Evolutionary conservation across 2,797 vertebrate genomes (phyloP), one percentile per base, ranked within the genome.

Genomic region (Novumbra hubbsi): DNA sequence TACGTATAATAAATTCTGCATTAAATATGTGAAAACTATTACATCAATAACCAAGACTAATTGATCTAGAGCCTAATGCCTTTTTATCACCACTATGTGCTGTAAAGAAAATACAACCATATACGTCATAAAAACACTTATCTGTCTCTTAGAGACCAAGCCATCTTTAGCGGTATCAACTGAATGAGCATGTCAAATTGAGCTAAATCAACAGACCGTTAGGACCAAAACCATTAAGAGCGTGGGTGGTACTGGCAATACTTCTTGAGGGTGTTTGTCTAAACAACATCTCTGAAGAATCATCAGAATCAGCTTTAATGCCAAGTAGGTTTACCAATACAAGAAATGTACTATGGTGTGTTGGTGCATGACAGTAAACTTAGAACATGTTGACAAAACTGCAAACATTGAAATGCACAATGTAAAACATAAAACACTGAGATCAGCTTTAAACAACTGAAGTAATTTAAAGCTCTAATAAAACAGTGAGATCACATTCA

Each of bases 391-490:
- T n/a, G n/a, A n/a, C n/a, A n/a, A n/a, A n/a, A n/a, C n/a, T n/a
- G n/a, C n/a, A n/a, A n/a, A n/a, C n/a, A n/a, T n/a, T n/a, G n/a
- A n/a, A n/a, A n/a, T n/a, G n/a, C n/a, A n/a, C n/a, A n/a, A n/a
- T n/a, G n/a, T n/a, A n/a, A n/a, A n/a, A n/a, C n/a, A n/a, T n/a
- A n/a, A n/a, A n/a, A n/a, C n/a, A n/a, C n/a, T n/a, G n/a, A n/a
- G n/a, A n/a, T n/a, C n/a, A n/a, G n/a, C n/a, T n/a, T n/a, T n/a
- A n/a, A n/a, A n/a, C n/a, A n/a, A n/a, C n/a, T n/a, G n/a, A n/a
- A n/a, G 85, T 85, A 73, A 84, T 90, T 88, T 88, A 81, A 65
- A 50, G 74, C 77, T 88, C 80, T 82, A 78, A 84, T 70, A 30
- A 77, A 85, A 83, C 19, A 80, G 75, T 79, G 76, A 88, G 76